Evolutionary conservation across 2,888 invertebrate genomes (phyloP).

Genomic region (Eurytoma californica): DNA sequence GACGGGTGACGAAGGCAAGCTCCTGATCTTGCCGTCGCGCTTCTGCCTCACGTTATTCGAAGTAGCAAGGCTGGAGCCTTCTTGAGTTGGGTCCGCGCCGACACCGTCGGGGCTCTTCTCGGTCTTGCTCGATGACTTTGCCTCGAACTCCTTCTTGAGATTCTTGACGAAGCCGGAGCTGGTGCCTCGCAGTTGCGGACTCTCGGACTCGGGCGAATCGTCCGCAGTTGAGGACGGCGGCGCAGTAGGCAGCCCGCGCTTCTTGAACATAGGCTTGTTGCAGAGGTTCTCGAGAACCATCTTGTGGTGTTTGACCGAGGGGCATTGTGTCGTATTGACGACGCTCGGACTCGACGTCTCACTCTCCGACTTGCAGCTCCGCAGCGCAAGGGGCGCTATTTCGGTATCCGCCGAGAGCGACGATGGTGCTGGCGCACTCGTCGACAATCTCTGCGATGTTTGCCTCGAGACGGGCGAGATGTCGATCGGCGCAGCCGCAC

Average conservation of each 20-base stretch:
- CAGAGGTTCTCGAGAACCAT: constrained; percentile 76
- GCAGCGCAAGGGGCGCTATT: constrained; percentile 63
- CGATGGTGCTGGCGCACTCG: constrained; percentile 71
- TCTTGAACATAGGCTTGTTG: constrained; percentile 71
- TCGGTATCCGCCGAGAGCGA: constrained; percentile 73
- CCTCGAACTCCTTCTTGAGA: constrained; percentile 92
- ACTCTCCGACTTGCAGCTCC: constrained; percentile 72
- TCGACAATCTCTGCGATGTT: constrained; percentile 71
- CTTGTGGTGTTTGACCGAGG: constrained; percentile 78
- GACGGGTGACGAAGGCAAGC: constrained; percentile 78
- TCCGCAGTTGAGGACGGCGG: constrained; percentile 64
- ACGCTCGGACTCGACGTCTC: constrained; percentile 74
- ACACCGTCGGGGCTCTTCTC: constrained; percentile 68
- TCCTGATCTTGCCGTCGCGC: constrained; percentile 69
- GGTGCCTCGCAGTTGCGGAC: constrained; percentile 66
- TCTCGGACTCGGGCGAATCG: constrained; percentile 71
- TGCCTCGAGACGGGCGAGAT: constrained; percentile 52
- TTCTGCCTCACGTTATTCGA: constrained; percentile 60
- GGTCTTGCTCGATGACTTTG: constrained; percentile 77
- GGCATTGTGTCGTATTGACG: constrained; percentile 75
- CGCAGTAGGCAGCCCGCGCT: constrained; percentile 65
- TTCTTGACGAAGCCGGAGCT: constrained; percentile 87
- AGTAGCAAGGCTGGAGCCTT: constrained; percentile 77
- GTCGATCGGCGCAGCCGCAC: constrained; percentile 54
- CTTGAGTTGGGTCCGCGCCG: constrained; percentile 61